A percentile compares a stretch with the other conserved stretches of the same genome.
Evolutionary conservation across 2,113 vertebrate species (phyloP).

Genomic region (Gorsachius goisagi): DNA sequence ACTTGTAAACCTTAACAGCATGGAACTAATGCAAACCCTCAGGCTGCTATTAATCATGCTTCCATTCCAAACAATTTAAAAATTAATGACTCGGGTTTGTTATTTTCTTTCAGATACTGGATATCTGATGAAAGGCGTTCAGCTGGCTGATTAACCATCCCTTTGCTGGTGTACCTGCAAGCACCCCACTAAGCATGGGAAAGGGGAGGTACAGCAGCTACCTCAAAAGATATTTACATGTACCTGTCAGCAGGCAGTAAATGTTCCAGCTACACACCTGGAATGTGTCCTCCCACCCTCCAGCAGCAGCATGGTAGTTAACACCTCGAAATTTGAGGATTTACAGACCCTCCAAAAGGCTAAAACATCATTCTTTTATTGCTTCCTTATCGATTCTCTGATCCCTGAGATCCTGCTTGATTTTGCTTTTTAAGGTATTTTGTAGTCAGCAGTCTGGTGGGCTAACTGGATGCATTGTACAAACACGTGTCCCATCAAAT

Average conservation of each 20-base stretch:
- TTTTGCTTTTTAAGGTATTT: background rate
- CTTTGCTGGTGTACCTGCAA: accelerated
- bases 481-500: background rate
- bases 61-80: background rate
- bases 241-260: background rate
- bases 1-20: background rate
- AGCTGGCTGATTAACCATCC: background rate
- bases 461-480: background rate
- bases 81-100: background rate
- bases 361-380: background rate
- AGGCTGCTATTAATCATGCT: background rate
- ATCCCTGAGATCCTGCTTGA: background rate
- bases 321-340: background rate
- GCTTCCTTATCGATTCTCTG: background rate
- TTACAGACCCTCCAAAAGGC: background rate
- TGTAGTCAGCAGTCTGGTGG: background rate
- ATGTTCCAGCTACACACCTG: background rate
- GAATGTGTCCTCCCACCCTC: background rate
- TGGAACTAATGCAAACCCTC: background rate
- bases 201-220: background rate
- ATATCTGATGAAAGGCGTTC: background rate
- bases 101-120: background rate
- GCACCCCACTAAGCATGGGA: background rate
- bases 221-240: background rate
- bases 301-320: background rate